phyloP scores from a whole-genome alignment of 2,888 invertebrate species.

The Synergus gifuensis region DNA sequence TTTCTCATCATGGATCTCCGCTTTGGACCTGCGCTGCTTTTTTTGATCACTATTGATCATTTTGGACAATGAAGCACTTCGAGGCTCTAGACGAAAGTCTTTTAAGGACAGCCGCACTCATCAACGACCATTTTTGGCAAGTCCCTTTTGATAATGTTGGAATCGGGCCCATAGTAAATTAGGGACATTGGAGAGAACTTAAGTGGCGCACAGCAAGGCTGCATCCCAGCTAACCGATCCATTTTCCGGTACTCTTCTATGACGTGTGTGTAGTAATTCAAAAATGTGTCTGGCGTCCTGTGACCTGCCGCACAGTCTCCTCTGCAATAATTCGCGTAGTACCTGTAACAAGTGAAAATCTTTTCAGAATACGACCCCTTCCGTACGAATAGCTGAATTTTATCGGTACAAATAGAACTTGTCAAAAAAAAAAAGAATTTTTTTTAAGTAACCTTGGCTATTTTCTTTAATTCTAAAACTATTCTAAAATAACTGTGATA shows the following conservation, averaged over 20 bases:
- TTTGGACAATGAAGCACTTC: slow-evolving; percentile 31
- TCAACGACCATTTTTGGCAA: slow-evolving; percentile 97
- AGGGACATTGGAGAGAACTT: slow-evolving; percentile 95
- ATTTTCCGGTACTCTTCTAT: slow-evolving; percentile 92
- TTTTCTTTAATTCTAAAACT: background rate
- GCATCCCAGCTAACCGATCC: slow-evolving; percentile 87
- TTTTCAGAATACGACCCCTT: background rate
- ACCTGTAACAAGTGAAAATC: slow-evolving; percentile 74
- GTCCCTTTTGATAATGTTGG: slow-evolving; percentile 94
- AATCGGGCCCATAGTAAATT: slow-evolving; percentile 94
- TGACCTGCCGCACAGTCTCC: slow-evolving; percentile 90
- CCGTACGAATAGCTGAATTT: no score
- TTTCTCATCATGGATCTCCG: background rate
- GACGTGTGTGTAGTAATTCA: slow-evolving; percentile 93
- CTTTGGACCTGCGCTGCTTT: background rate
- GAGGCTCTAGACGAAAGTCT: slow-evolving; percentile 22
- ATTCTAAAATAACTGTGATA: background rate
- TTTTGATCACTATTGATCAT: slow-evolving; percentile 36
- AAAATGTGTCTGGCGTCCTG: slow-evolving; percentile 89
- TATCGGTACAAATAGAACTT: no score
- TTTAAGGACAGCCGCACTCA: slow-evolving; percentile 94
- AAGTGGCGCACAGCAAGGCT: slow-evolving; percentile 94
- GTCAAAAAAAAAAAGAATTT: no score
- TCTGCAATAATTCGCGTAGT: slow-evolving; percentile 95
- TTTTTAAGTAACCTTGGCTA: no score